Base-by-base conservation (phyloP, 2,797 vertebrate species). In the Psittacula derbiana region DNA sequence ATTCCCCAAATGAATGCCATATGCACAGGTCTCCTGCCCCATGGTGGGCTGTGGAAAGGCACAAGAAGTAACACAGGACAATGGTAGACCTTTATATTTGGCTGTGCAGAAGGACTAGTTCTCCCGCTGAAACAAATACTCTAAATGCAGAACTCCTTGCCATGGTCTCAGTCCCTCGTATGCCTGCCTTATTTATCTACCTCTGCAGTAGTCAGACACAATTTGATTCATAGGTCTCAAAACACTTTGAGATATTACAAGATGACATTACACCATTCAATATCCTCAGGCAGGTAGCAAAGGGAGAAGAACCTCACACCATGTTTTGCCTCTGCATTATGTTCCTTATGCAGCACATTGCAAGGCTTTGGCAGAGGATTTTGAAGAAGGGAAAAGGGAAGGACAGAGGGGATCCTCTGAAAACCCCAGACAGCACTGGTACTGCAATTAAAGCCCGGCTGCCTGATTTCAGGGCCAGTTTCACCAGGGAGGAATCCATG, bases 111-210 rank as follows among this genome's bases (percentile, higher is more conserved):
- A 66, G 53, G 18, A 46, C 23, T 57, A 43, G 1, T 11, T 16
- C 8, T 28, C 33, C 33, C 6, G 21, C 55, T 71, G 28, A 75
- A 75, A 53, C 57, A 44, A 92, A 79, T 58, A 12, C 5, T 31
- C 67, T 30, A 27, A 66, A 41, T 30, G 16, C 40, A 75, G 31
- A 72, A 79, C 36, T 65, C 38, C 18, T 60, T 79, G 31, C 36
- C 0, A 0, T 16, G 28, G 10, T 30, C 41, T 30, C 53, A 70
- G 46, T 8, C 36, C 14, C 6, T 88, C 0, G 0, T 52, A 31
- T 14, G 3, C 25, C 30, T 38, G n/a, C 50, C 53, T 60, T 61
- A 25, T 31, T 69, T 40, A 23, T 38, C 30, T 43, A 12, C 17
- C 47, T 15, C 24, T 41, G 25, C 43, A 91, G 47, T n/a, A 84